Evolutionary conservation across 2,797 vertebrate species (phyloP).

Genomic region (Centroberyx gerrardi): DNA sequence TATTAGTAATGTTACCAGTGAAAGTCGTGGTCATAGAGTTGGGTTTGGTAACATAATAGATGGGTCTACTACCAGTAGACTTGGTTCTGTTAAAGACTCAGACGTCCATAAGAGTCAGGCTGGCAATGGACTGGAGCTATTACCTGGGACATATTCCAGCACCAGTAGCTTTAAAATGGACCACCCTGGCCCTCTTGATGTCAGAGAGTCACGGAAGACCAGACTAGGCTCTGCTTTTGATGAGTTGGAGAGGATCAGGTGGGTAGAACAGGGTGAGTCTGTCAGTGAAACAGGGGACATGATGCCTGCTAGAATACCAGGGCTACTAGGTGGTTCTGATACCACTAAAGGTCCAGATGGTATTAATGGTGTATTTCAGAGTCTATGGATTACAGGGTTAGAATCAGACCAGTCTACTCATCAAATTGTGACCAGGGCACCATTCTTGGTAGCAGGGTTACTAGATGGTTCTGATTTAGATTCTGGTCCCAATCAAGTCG

Average conservation of each 20-base stretch:
- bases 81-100: background rate
- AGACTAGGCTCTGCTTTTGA: slow-evolving; percentile 1
- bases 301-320: background rate
- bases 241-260: background rate
- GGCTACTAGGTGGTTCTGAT: background rate
- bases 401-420: background rate
- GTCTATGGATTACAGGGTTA: slow-evolving; percentile 32
- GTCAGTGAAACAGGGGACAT: background rate
- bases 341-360: slow-evolving; percentile 4
- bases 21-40: background rate
- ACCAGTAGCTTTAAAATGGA: background rate
- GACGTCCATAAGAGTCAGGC: background rate
- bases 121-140: background rate
- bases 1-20: background rate
- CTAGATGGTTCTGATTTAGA: slow-evolving; percentile 18
- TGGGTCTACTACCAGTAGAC: background rate
- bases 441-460: background rate
- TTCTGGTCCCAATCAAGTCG: slow-evolving; percentile 18
- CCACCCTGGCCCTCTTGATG: background rate
- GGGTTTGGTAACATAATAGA: background rate
- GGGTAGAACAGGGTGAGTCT: background rate
- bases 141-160: background rate
- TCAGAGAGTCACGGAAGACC: background rate
- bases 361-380: slow-evolving; percentile 3
- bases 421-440: background rate